Evolutionary conservation across 1,140 invertebrate species (phyloP).

Genomic region (Drosophila elegans): DNA sequence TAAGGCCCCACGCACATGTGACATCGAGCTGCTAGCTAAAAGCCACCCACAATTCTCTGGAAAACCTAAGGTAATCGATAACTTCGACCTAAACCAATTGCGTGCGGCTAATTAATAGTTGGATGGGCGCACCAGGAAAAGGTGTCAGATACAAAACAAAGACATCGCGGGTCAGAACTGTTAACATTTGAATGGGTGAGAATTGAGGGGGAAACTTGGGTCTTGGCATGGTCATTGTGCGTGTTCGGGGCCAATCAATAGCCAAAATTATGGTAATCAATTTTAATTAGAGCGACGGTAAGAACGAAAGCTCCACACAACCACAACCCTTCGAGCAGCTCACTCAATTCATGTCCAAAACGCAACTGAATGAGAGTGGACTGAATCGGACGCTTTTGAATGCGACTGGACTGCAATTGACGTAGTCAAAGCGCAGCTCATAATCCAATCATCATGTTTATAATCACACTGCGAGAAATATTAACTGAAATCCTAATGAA

Average conservation of each 20-base stretch:
- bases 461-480: not conserved
- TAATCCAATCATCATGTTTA: slow-evolving; percentile 48
- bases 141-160: slow-evolving; percentile 71
- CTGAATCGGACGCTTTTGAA: slow-evolving; percentile 18
- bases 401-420: slow-evolving; percentile 62
- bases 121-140: slow-evolving; percentile 36
- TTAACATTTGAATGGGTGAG: slow-evolving; percentile 47
- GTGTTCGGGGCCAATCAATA: slow-evolving; percentile 70
- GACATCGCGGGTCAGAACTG: slow-evolving; percentile 55
- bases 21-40: slow-evolving; percentile 15
- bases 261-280: slow-evolving; percentile 77
- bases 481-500: no score
- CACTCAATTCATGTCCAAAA: slow-evolving; percentile 42
- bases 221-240: slow-evolving; percentile 63
- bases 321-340: slow-evolving; percentile 36
- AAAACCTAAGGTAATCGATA: slow-evolving; percentile 44
- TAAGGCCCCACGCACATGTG: slow-evolving; percentile 32
- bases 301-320: not conserved
- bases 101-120: slow-evolving; percentile 76
- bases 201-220: slow-evolving; percentile 46
- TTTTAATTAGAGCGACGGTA: slow-evolving; percentile 70
- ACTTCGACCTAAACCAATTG: slow-evolving; percentile 38
- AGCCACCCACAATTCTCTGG: not conserved
- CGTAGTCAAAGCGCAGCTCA: slow-evolving; percentile 69
- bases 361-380: slow-evolving; percentile 5